A percentile compares a stretch with the other conserved stretches of the same genome.
Conservation (phyloP, 2,888 invertebrate species). For the Drosophila demipolita region DNA sequence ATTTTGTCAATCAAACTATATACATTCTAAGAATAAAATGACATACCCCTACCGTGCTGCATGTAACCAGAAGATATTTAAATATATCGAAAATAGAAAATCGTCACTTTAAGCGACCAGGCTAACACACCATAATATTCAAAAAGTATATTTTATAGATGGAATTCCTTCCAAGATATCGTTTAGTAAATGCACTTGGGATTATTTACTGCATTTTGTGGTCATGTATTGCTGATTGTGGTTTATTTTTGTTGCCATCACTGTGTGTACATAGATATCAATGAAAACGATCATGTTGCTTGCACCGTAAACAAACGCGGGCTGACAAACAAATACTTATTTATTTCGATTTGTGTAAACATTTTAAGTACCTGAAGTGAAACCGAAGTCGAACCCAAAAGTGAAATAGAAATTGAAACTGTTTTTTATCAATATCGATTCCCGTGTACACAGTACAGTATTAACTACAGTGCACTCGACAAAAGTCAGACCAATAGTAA, state of each 20-base stretch:
- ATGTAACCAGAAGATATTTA: neutral
- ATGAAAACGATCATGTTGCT: constrained; percentile 53
- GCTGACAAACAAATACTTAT: neutral
- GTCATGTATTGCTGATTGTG: neutral
- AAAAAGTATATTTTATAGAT: neutral
- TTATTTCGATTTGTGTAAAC: constrained; percentile 28
- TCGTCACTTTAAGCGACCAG: neutral
- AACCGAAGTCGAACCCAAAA: constrained; percentile 3
- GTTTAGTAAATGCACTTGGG: neutral
- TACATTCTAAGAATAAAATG: neutral
- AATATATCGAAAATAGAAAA: neutral
- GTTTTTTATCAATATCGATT: constrained; percentile 29
- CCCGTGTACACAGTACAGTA: constrained; percentile 16
- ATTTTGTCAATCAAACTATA: neutral
- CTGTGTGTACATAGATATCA: constrained; percentile 32
- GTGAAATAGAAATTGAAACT: neutral
- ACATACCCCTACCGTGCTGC: neutral
- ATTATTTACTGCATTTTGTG: neutral
- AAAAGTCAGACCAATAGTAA: neutral
- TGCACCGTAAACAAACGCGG: constrained; percentile 46
- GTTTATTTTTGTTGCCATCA: neutral
- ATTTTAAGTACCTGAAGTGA: constrained; percentile 6
- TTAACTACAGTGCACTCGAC: neutral
- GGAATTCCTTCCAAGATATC: neutral
- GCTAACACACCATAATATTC: neutral